Conservation (phyloP, 2,113 vertebrate species). For the Circaetus gallicus region DNA sequence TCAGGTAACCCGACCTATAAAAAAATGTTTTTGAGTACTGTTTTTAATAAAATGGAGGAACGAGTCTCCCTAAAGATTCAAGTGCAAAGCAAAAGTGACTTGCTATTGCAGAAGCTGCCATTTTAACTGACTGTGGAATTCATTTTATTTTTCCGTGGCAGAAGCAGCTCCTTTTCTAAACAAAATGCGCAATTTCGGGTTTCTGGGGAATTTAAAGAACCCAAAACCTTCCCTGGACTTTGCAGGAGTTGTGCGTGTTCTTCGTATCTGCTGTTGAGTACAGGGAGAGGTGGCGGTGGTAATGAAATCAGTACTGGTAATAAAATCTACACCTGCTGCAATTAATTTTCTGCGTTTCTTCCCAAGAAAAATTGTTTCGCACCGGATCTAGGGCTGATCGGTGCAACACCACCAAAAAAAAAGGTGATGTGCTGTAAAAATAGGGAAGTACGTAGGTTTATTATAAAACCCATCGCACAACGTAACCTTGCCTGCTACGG, state of each 20-base stretch:
- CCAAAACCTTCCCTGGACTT: neutral
- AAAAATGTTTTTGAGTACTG: neutral
- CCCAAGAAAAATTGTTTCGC: neutral
- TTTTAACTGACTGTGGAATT: neutral
- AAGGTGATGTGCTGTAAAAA: accelerated
- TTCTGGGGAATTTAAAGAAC: neutral
- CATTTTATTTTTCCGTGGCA: accelerated
- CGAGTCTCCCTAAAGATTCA: neutral
- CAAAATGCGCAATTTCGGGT: accelerated
- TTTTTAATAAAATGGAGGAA: neutral
- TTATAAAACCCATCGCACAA: accelerated
- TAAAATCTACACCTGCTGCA: neutral
- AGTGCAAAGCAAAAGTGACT: neutral
- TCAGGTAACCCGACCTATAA: accelerated
- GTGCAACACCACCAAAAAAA: neutral
- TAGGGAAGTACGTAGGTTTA: accelerated
- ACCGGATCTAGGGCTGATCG: accelerated
- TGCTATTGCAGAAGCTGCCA: neutral
- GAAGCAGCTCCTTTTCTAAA: neutral
- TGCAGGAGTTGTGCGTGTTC: accelerated
- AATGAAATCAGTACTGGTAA: accelerated
- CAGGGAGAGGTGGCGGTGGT: accelerated
- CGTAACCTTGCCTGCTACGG: accelerated
- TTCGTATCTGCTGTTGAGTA: too few species aligned
- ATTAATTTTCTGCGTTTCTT: neutral